These are phyloP conservation scores for Nephrotoma guestfalica DNA, from an alignment of 2,888 invertebrate species.

Conservation along the genomic window DNA sequence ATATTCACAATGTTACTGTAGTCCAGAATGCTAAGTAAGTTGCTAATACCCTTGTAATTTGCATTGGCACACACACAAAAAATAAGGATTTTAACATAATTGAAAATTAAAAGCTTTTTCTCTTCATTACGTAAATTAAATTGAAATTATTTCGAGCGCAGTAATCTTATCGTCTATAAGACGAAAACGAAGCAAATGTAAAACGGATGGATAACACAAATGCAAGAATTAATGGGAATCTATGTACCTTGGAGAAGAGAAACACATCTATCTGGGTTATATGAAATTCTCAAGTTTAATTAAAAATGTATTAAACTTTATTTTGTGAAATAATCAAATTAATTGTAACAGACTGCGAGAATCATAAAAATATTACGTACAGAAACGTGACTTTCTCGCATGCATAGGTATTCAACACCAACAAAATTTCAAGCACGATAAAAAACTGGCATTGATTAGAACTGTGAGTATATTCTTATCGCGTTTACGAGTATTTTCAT, in stretches of 20 bases:
- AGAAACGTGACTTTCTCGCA: too few species aligned
- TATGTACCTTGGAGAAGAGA: neutral
- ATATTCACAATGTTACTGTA: too few species aligned
- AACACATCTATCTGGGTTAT: neutral
- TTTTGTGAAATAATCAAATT: neutral
- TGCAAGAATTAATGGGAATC: neutral
- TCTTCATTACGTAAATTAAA: neutral
- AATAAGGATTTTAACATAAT: neutral
- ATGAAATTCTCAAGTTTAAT: neutral
- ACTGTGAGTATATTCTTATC: too few species aligned
- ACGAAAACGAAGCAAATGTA: neutral
- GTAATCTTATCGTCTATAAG: neutral
- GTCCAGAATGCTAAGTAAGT: too few species aligned
- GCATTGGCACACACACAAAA: neutral
- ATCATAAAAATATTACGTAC: neutral
- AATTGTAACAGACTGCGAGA: neutral
- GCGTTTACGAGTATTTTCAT: too few species aligned
- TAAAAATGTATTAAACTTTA: neutral
- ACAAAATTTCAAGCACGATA: too few species aligned
- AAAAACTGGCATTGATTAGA: too few species aligned
- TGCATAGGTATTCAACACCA: too few species aligned
- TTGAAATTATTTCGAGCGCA: neutral
- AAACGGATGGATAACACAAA: neutral
- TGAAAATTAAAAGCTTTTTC: neutral
- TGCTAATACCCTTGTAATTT: neutral